Conservation (phyloP, 2,888 invertebrate species). For the Stenchaetothrips biformis region DNA sequence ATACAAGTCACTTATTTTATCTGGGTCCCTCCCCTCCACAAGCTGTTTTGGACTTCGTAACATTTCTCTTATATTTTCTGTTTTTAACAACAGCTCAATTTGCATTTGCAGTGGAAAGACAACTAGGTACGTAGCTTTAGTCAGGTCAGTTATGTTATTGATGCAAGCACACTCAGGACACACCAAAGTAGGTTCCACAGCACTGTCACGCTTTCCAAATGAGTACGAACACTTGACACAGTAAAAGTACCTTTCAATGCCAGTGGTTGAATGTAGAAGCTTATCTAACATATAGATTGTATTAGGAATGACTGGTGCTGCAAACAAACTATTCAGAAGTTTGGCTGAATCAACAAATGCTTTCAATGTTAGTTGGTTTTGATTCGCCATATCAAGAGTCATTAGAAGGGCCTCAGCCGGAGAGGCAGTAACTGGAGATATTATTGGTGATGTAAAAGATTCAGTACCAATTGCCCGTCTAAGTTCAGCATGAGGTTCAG, state of each 20-base stretch:
- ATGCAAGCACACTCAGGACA: neutral
- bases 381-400: neutral
- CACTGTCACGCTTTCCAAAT: neutral
- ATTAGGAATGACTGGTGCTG: neutral
- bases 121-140: neutral
- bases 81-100: slow-evolving; percentile 6
- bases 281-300: neutral
- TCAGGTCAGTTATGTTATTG: neutral
- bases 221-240: neutral
- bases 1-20: neutral
- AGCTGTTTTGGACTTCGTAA: neutral
- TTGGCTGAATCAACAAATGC: neutral
- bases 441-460: neutral
- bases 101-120: neutral
- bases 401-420: neutral
- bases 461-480: neutral
- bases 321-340: neutral
- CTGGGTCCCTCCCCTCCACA: neutral
- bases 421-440: neutral
- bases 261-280: neutral
- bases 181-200: neutral
- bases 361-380: neutral
- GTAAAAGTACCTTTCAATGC: neutral
- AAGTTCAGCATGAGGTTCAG: neutral
- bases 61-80: neutral